Conservation (phyloP, 2,888 invertebrate genomes). For the Pterostichus niger region DNA sequence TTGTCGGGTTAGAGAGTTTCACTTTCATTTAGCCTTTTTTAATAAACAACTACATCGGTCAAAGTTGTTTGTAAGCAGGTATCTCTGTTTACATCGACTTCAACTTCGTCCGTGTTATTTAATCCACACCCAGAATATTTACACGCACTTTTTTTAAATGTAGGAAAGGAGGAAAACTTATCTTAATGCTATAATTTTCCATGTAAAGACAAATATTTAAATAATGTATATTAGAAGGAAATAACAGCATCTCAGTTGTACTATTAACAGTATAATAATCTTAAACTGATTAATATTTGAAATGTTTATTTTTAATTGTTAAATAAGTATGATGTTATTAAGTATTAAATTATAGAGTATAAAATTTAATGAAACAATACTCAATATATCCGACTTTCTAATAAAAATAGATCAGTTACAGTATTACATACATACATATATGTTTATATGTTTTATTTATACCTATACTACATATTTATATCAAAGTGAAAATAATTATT, state of each 20-base stretch:
- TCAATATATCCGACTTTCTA: neutral
- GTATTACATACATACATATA: too few relatives aligned
- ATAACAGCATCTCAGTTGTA: neutral
- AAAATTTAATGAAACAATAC: slow-evolving; percentile 2
- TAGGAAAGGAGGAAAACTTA: neutral
- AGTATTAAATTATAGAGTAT: slow-evolving; percentile 1
- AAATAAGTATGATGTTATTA: neutral
- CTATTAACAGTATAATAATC: neutral
- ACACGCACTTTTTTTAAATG: neutral
- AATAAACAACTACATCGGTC: slow-evolving; percentile 55
- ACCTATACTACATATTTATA: too few relatives aligned
- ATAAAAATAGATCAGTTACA: slow-evolving; percentile 3
- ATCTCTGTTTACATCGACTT: slow-evolving; percentile 41
- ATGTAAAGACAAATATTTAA: neutral
- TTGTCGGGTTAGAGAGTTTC: slow-evolving; percentile 38
- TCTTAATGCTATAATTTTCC: neutral
- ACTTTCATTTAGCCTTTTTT: slow-evolving; percentile 59
- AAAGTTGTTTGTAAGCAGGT: slow-evolving; percentile 43
- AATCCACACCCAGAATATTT: neutral
- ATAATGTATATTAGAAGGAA: neutral
- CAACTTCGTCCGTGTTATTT: neutral
- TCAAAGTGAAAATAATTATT: too few relatives aligned
- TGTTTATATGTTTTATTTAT: too few relatives aligned
- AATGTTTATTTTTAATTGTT: neutral
- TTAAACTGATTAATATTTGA: neutral